These are phyloP conservation scores for Oreochromis aureus DNA, from an alignment of 2,113 vertebrate species.

Conservation along the genomic window DNA sequence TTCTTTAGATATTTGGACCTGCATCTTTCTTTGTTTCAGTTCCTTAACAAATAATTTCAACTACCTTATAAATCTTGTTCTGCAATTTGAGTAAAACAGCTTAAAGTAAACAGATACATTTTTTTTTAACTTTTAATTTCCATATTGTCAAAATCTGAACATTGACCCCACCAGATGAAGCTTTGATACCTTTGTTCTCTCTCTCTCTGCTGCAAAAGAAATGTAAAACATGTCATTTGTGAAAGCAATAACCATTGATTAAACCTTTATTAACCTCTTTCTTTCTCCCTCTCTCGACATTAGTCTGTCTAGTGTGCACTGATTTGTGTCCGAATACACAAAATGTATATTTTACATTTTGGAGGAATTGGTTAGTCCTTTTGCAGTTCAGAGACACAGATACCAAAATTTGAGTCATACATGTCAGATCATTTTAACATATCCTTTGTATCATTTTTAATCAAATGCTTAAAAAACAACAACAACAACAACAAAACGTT, in stretches of 20 bases:
- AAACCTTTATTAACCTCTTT: accelerated
- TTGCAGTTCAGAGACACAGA: not conserved
- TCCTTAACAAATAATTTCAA: not conserved
- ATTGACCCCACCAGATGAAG: not conserved
- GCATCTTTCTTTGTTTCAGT: not conserved
- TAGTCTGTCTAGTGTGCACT: not conserved
- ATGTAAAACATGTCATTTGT: not conserved
- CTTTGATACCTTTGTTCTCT: not conserved
- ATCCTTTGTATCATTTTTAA: not conserved
- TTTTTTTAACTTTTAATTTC: not conserved
- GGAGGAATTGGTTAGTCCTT: accelerated
- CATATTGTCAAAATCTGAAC: not conserved
- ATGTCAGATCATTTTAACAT: not conserved
- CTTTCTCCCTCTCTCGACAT: not conserved
- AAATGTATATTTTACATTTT: not conserved
- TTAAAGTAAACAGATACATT: not conserved
- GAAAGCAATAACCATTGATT: not conserved
- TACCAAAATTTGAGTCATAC: not conserved
- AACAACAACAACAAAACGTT: not conserved
- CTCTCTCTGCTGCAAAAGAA: not conserved
- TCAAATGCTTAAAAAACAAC: not conserved
- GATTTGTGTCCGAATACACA: not conserved
- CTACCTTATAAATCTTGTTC: not conserved
- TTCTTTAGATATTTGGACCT: not conserved
- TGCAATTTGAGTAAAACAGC: not conserved